Conservation (phyloP, 30 jellyfish, hydroid and myxozoan genomes). For the Aurelia coerulea region DNA sequence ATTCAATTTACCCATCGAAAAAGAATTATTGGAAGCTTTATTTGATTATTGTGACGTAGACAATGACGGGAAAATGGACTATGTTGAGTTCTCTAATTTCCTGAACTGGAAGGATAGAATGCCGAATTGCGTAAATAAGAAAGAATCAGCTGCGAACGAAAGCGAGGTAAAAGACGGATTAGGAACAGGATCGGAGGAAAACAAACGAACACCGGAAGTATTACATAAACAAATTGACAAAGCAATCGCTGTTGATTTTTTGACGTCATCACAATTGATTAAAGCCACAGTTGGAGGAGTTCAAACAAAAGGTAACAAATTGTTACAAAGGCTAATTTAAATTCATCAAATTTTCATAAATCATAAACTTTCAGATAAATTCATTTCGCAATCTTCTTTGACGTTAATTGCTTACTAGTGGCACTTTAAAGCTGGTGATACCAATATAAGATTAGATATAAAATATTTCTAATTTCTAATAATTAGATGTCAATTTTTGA, state of each 20-base stretch:
- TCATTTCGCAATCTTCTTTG: neutral
- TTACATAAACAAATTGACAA: constrained; percentile 65
- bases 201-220: neutral
- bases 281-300: constrained; percentile 70
- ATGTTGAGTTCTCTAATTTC: constrained; percentile 78
- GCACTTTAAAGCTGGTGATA: too few relatives aligned
- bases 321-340: neutral
- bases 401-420: too few relatives aligned
- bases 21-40: constrained; percentile 67
- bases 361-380: neutral
- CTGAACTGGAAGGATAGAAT: constrained; percentile 90
- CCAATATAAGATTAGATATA: too few relatives aligned
- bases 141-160: neutral
- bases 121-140: constrained; percentile 41
- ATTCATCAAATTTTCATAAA: neutral
- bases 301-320: constrained; percentile 27
- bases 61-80: constrained; percentile 78
- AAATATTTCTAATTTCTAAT: too few relatives aligned
- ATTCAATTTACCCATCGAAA: constrained; percentile 77
- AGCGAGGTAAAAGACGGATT: neutral
- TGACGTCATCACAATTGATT: constrained; percentile 64
- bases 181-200: neutral
- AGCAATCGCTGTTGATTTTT: constrained; percentile 67
- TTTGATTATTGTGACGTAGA: constrained; percentile 76
- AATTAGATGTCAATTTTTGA: too few relatives aligned